Evolutionary conservation across 2,888 invertebrate species (phyloP).

Genomic region (Branchinecta sandiegonensis): DNA sequence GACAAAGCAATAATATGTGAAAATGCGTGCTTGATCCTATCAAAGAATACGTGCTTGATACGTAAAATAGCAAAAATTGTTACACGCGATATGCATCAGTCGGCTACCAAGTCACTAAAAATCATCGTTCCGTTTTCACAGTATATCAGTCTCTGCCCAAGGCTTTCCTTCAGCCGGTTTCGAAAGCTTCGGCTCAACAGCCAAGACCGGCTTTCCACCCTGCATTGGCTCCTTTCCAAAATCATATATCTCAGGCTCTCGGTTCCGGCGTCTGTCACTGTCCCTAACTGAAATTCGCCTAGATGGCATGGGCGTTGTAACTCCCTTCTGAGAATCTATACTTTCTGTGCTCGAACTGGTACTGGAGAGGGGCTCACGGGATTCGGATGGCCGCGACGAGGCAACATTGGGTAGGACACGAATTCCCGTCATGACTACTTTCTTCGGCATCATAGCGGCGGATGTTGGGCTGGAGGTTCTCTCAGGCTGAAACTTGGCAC

Average conservation of each 20-base stretch:
- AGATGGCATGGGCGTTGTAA: slow-evolving; percentile 30
- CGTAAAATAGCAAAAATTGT: no score
- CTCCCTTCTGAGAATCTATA: slow-evolving; percentile 55
- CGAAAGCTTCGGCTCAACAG: not conserved
- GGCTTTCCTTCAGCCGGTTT: not conserved
- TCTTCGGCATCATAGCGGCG: not conserved
- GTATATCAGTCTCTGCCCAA: slow-evolving; percentile 13
- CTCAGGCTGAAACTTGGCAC: slow-evolving; percentile 9
- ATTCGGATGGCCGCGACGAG: not conserved
- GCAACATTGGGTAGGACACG: not conserved
- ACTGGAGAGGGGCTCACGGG: slow-evolving; percentile 38
- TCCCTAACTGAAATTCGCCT: slow-evolving; percentile 2
- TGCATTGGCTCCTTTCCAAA: not conserved
- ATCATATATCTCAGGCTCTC: not conserved
- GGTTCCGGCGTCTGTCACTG: not conserved
- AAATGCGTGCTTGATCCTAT: no score
- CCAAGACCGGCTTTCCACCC: not conserved
- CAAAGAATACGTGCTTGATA: no score
- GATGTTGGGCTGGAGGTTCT: slow-evolving; percentile 10
- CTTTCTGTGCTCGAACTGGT: slow-evolving; percentile 61
- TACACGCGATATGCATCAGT: no score
- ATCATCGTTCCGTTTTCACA: not conserved
- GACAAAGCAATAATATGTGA: no score
- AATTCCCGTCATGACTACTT: slow-evolving; percentile 14
- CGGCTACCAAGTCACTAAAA: no score